A percentile compares a stretch with the other conserved stretches of the same genome.
Conservation (phyloP, 2,797 vertebrate species). For the Odontamblyopus lacepedii region DNA sequence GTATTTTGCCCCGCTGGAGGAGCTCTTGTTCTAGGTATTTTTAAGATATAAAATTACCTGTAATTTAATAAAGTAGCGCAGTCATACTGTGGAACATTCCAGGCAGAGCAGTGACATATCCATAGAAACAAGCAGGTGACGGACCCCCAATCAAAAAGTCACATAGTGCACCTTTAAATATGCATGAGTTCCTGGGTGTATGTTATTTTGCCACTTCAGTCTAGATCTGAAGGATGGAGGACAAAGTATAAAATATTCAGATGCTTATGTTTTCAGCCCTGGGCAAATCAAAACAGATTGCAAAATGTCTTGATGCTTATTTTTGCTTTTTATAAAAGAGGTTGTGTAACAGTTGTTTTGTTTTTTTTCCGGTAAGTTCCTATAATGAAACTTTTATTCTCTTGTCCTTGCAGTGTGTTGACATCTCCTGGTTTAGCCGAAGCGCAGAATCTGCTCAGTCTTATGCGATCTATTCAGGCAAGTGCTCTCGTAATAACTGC, state of each 20-base stretch:
- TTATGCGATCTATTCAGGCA: slow-evolving; percentile 59
- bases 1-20: too few relatives aligned
- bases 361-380: not conserved
- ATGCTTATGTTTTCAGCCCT: not conserved
- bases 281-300: not conserved
- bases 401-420: slow-evolving; percentile 51
- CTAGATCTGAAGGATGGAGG: not conserved
- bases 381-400: not conserved
- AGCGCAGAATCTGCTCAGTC: slow-evolving; percentile 48
- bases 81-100: too few relatives aligned
- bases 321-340: not conserved
- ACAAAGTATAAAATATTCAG: slow-evolving; percentile 1
- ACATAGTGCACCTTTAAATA: too few relatives aligned
- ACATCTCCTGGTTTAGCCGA: slow-evolving; percentile 51
- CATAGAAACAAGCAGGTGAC: too few relatives aligned
- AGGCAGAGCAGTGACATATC: too few relatives aligned
- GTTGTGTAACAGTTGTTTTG: not conserved
- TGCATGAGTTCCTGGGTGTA: too few relatives aligned
- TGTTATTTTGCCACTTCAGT: too few relatives aligned
- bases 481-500: slow-evolving; percentile 17
- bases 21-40: too few relatives aligned
- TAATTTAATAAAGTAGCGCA: too few relatives aligned
- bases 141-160: too few relatives aligned
- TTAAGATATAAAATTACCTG: too few relatives aligned
- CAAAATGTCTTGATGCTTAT: not conserved